Percentiles rank a stretch among this genome's conserved stretches.
Evolutionary conservation across 2,888 invertebrate genomes (phyloP).

Genomic region (Synergus umbraculus): DNA sequence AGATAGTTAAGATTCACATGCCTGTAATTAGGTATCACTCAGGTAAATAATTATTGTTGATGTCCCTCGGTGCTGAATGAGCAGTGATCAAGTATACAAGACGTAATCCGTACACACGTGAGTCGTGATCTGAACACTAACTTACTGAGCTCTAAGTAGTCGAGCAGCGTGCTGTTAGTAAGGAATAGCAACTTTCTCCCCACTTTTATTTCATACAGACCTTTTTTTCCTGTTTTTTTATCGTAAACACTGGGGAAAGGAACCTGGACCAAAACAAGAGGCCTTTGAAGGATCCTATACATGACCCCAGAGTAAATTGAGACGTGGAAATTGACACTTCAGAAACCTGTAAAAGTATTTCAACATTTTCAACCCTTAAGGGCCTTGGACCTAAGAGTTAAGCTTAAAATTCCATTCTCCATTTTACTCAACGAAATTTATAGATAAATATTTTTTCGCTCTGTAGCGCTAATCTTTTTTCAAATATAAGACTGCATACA

Average conservation of each 20-base stretch:
- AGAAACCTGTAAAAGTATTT: too few species aligned
- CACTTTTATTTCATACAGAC: conserved; percentile 46
- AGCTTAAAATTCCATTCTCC: too few species aligned
- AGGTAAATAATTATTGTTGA: conserved; percentile 24
- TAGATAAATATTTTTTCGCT: too few species aligned
- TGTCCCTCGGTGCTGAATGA: not conserved
- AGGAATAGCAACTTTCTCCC: conserved; percentile 54
- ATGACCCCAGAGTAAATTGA: too few species aligned
- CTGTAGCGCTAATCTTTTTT: too few species aligned
- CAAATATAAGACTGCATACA: too few species aligned
- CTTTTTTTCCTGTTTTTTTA: conserved; percentile 36
- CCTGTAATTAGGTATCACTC: conserved; percentile 29
- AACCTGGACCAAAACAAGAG: too few species aligned
- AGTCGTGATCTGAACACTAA: conserved; percentile 60
- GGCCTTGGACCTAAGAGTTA: too few species aligned
- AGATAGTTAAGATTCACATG: not conserved
- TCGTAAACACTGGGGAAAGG: not conserved
- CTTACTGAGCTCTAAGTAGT: conserved; percentile 66
- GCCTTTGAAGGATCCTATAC: too few species aligned
- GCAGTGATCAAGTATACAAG: not conserved
- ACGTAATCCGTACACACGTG: conserved; percentile 46
- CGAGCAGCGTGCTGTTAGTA: conserved; percentile 58
- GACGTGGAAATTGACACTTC: too few species aligned
- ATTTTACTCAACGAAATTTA: too few species aligned
- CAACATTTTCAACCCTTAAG: too few species aligned